Percentiles rank a stretch among this genome's conserved stretches.
phyloP scores from a whole-genome alignment of 2,113 vertebrate species.

The Semnopithecus entellus region DNA sequence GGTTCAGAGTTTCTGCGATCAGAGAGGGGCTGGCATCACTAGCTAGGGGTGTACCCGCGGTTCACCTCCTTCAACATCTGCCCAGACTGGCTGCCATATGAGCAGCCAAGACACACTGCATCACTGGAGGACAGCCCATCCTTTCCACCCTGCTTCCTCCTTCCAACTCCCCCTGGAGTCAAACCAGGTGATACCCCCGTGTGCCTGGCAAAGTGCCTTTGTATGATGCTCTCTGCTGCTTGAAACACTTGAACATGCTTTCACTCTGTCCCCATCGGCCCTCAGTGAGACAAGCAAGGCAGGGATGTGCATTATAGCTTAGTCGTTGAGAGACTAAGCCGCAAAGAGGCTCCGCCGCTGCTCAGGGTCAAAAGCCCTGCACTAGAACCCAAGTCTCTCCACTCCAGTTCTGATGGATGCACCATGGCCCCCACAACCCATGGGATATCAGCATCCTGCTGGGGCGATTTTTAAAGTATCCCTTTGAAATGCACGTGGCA shows the following conservation, averaged over 20 bases:
- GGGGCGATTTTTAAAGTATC: neutral
- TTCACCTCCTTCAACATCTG: neutral
- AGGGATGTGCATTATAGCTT: neutral
- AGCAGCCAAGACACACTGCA: rapidly evolving
- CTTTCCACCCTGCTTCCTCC: neutral
- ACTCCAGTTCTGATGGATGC: too few species aligned
- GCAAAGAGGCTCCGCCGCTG: neutral
- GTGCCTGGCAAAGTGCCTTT: too few species aligned
- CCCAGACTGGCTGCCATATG: rapidly evolving
- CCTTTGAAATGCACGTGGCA: neutral
- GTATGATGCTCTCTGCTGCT: neutral
- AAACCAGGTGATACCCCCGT: rapidly evolving
- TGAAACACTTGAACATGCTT: neutral
- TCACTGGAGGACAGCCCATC: neutral
- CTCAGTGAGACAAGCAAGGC: neutral
- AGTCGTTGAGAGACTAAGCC: neutral
- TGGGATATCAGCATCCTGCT: neutral
- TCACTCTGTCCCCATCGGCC: neutral
- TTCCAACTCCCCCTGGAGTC: too few species aligned
- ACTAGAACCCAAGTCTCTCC: too few species aligned
- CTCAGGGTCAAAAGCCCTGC: neutral
- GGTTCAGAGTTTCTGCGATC: neutral
- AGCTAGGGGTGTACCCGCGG: rapidly evolving
- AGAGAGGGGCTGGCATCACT: neutral
- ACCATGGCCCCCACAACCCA: rapidly evolving